Conservation (phyloP, 2,113 vertebrate genomes). For the Cephalopholis sonnerati region DNA sequence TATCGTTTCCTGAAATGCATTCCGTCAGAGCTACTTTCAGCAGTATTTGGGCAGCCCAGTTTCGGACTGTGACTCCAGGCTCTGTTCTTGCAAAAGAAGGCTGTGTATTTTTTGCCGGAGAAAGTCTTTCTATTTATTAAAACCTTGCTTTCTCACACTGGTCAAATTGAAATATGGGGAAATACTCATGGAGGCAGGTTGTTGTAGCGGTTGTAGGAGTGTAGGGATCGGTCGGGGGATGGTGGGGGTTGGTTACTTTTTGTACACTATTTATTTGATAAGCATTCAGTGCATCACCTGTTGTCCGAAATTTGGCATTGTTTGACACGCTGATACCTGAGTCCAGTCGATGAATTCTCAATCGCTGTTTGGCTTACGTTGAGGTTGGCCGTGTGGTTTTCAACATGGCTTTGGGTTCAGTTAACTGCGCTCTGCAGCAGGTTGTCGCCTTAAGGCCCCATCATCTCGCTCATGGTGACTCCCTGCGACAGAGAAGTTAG, state of each 20-base stretch:
- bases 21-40: conserved; percentile 7
- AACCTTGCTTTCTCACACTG: conserved; percentile 27
- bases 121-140: conserved; percentile 49
- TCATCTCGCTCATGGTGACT: neutral
- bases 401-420: conserved; percentile 11
- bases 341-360: conserved; percentile 49
- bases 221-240: neutral
- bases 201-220: neutral
- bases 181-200: neutral
- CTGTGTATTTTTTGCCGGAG: conserved; percentile 22
- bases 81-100: neutral
- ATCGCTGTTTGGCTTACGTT: conserved; percentile 33
- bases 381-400: conserved; percentile 26
- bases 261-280: conserved; percentile 82
- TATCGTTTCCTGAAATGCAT: conserved; percentile 33
- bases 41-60: neutral
- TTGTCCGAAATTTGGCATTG: conserved; percentile 61
- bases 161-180: neutral
- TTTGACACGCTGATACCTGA: conserved; percentile 72
- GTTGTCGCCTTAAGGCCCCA: conserved; percentile 10
- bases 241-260: conserved; percentile 64
- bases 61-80: conserved; percentile 6
- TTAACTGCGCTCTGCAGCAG: conserved; percentile 26
- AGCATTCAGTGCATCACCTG: conserved; percentile 59
- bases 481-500: neutral